phyloP scores from a whole-genome alignment of 1,140 invertebrate species.

The Caenorhabditis latens region DNA sequence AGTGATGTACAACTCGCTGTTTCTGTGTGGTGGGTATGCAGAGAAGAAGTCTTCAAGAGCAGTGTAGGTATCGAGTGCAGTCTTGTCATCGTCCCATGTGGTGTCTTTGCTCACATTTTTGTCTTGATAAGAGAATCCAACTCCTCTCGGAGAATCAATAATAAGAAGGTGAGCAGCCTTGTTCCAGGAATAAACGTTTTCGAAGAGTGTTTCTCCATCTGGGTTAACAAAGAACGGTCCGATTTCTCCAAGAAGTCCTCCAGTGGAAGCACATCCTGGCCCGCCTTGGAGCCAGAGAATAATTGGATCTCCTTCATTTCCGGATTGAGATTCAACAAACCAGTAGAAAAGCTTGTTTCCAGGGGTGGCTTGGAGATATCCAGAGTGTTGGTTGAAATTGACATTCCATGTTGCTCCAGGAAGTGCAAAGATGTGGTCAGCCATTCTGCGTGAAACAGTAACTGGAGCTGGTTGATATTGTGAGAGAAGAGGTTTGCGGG shows the following conservation, averaged over 20 bases:
- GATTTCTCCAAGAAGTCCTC: slow-evolving; percentile 77
- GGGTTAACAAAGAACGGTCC: slow-evolving; percentile 80
- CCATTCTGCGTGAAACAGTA: slow-evolving; percentile 55
- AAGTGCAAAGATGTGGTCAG: slow-evolving; percentile 67
- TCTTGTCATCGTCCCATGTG: slow-evolving; percentile 67
- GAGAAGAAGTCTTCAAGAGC: slow-evolving; percentile 80
- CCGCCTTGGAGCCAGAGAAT: slow-evolving; percentile 65
- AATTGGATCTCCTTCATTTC: slow-evolving; percentile 73
- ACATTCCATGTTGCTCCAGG: slow-evolving; percentile 70
- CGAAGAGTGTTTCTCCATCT: slow-evolving; percentile 78
- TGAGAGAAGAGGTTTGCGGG: slow-evolving; percentile 50
- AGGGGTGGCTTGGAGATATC: slow-evolving; percentile 68
- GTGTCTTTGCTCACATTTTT: slow-evolving; percentile 49
- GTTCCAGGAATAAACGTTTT: slow-evolving; percentile 74
- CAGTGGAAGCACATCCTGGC: slow-evolving; percentile 60
- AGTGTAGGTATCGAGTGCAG: slow-evolving; percentile 78
- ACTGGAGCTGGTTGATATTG: slow-evolving; percentile 39
- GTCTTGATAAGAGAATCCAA: slow-evolving; percentile 74
- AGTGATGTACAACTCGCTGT: slow-evolving; percentile 79
- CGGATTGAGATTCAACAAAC: slow-evolving; percentile 67
- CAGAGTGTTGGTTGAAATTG: slow-evolving; percentile 74
- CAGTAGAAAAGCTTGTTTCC: slow-evolving; percentile 75
- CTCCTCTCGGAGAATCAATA: slow-evolving; percentile 71
- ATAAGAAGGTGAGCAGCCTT: slow-evolving; percentile 76
- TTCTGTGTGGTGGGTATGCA: slow-evolving; percentile 80